Base-by-base conservation (phyloP, 1,140 invertebrate genomes). In the Drepana arcuata region DNA sequence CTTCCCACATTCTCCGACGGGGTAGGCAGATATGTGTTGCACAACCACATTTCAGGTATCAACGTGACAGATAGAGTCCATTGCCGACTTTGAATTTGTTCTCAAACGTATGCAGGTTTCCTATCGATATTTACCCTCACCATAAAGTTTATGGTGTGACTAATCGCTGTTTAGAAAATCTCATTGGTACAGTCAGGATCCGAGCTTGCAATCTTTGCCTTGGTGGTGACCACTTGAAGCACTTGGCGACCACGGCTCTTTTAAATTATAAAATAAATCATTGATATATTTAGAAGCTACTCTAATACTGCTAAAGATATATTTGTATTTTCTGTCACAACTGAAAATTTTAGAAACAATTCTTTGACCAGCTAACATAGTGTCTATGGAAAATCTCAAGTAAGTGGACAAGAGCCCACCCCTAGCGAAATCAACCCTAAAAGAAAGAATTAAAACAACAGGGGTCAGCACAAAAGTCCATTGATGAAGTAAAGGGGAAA, bases 401-500 rank as follows among this genome's bases (percentile, higher is more conserved):
- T 21, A 21, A 21, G 9, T 5, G 4, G 4, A 21, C 18, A 5
- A 21, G 4, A 21, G 18, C 43, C 41, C 34, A 32, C 41, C 52
- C 53, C 35, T 41, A 39, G 42, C 41, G 56, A 51, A 67, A 51
- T 65, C 65, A 71, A 74, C 69, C 69, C 60, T 70, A 75, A 64
- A 74, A 72, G 56, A 64, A 72, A 41, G 58, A 66, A 75, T 73
- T 73, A 73, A 69, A 77, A 77, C 67, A 73, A 71, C 69, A 62
- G 60, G 63, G 68, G 67, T 61, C 58, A 64, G 49, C 37, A 70
- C 59, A 74, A 74, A 71, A 68, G 59, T 71, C 29, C 55, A 34
- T 54, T 78, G 73, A 78, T 74, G 69, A 73, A 67, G 73, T 78
- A 78, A 78, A 78, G 68, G 73, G 64, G 72, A 58, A 55, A 63